phyloP scores from a whole-genome alignment of 2,888 invertebrate genomes.

The Trichopoda pennipes region DNA sequence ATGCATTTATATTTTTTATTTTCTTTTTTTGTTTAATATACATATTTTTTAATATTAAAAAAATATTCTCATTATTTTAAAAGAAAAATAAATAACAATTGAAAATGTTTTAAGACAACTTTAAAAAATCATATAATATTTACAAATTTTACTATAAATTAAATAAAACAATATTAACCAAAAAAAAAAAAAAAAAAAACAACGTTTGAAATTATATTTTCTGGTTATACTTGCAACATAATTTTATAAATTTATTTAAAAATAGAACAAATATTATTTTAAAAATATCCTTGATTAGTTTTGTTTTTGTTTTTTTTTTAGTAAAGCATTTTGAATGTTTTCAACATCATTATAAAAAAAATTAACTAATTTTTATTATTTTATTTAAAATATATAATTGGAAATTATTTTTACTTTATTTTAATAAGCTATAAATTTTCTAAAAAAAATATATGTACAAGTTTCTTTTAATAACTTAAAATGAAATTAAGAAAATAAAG shows the following conservation, averaged over 20 bases:
- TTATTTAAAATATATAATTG: conserved; percentile 15
- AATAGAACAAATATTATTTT: conserved; percentile 34
- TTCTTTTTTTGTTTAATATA: conserved; percentile 4
- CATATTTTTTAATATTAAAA: conserved; percentile 19
- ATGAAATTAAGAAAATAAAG: conserved; percentile 8
- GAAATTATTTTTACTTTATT: conserved; percentile 13
- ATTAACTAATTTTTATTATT: conserved; percentile 53
- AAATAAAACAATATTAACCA: conserved; percentile 35
- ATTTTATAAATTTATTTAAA: conserved; percentile 12
- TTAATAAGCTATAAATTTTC: conserved; percentile 38
- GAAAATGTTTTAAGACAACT: conserved; percentile 29
- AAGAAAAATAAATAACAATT: conserved; percentile 42
- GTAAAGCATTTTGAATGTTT: conserved; percentile 61
- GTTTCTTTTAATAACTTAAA: conserved; percentile 38
- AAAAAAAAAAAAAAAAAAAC: conserved; percentile 6
- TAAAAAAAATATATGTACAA: conserved; percentile 50
- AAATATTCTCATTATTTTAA: conserved; percentile 11
- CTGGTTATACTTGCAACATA: conserved; percentile 8
- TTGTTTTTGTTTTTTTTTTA: conserved; percentile 35
- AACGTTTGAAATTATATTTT: conserved; percentile 22
- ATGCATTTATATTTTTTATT: not conserved
- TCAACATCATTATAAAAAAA: conserved; percentile 50
- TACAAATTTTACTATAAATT: conserved; percentile 56
- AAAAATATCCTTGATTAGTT: conserved; percentile 33
- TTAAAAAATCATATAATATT: conserved; percentile 26